Evolutionary conservation across 2,888 invertebrate species (phyloP).

Genomic region (Trissolcus brochymenae): DNA sequence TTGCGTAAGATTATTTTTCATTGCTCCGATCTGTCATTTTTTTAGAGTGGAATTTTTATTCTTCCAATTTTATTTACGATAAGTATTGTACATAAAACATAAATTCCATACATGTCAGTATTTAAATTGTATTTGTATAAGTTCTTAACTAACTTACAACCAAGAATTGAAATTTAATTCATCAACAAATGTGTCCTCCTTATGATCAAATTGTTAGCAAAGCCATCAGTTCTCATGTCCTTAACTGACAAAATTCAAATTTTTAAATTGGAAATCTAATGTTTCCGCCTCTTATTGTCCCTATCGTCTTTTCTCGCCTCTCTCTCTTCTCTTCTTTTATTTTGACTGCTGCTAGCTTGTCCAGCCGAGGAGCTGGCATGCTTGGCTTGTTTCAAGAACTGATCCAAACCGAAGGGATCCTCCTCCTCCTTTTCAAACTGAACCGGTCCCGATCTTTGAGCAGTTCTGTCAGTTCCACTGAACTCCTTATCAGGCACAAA

Average conservation of each 20-base stretch:
- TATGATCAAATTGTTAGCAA: background rate
- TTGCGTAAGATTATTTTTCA: too few relatives aligned
- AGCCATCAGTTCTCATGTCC: background rate
- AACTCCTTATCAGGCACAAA: slow-evolving; percentile 99
- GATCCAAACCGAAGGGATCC: slow-evolving; percentile 98
- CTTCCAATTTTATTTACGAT: too few relatives aligned
- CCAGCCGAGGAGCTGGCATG: slow-evolving; percentile 81
- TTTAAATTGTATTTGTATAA: too few relatives aligned
- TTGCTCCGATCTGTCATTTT: too few relatives aligned
- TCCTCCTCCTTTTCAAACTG: slow-evolving; percentile 92
- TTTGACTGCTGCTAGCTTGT: slow-evolving; percentile 72
- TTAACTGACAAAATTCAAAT: background rate
- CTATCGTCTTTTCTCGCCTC: slow-evolving; percentile 71
- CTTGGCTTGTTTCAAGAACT: slow-evolving; percentile 98
- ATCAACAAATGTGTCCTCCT: background rate
- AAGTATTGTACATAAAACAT: too few relatives aligned
- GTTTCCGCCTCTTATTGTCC: slow-evolving; percentile 66
- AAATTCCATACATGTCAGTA: too few relatives aligned
- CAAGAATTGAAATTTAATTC: too few relatives aligned
- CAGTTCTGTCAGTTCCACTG: slow-evolving; percentile 89
- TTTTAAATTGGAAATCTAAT: slow-evolving; percentile 56
- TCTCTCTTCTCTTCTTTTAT: slow-evolving; percentile 80
- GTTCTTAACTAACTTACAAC: too few relatives aligned
- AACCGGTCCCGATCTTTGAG: slow-evolving; percentile 92
- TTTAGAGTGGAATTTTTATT: too few relatives aligned